A percentile compares a stretch with the other conserved stretches of the same genome.
Conservation (phyloP, 2,797 vertebrate species). For the Sparus aurata region DNA sequence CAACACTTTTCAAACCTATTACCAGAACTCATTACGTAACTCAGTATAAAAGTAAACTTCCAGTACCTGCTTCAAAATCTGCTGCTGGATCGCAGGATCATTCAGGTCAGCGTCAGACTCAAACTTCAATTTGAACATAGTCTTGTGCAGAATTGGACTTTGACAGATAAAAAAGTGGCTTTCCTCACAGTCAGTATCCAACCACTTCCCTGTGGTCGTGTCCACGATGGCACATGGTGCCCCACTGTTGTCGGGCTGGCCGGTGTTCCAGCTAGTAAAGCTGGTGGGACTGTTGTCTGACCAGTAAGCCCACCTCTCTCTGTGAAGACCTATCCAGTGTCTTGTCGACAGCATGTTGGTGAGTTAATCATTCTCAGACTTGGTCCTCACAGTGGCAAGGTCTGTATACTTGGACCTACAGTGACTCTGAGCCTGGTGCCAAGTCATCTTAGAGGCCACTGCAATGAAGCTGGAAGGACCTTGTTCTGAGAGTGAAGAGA, state of each 20-base stretch:
- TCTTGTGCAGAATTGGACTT: not conserved
- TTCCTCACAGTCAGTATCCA: not conserved
- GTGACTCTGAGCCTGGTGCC: slow-evolving; percentile 7
- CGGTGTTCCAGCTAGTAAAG: slow-evolving; percentile 44
- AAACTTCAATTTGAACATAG: slow-evolving; percentile 34
- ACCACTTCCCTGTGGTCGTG: slow-evolving; percentile 15
- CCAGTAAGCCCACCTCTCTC: slow-evolving; percentile 52
- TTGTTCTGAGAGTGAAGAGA: slow-evolving; percentile 12
- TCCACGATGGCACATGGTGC: slow-evolving; percentile 2
- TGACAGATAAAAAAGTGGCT: slow-evolving; percentile 41
- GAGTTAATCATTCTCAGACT: not conserved
- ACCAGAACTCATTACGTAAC: not conserved
- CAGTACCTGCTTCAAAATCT: slow-evolving; percentile 65
- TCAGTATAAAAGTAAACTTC: not conserved
- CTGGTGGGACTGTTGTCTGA: slow-evolving; percentile 47
- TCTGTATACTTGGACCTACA: slow-evolving; percentile 54
- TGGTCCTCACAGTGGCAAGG: slow-evolving; percentile 48
- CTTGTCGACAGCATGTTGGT: rapidly evolving
- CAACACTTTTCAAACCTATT: not conserved
- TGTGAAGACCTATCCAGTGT: slow-evolving; percentile 70
- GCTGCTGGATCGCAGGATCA: slow-evolving; percentile 30
- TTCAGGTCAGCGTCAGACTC: slow-evolving; percentile 52
- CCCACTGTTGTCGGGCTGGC: rapidly evolving
- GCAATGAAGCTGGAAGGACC: not conserved
- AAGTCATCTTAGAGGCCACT: rapidly evolving